Evolutionary conservation across 1,140 invertebrate species (phyloP).

Genomic region (Lordiphosa collinella): DNA sequence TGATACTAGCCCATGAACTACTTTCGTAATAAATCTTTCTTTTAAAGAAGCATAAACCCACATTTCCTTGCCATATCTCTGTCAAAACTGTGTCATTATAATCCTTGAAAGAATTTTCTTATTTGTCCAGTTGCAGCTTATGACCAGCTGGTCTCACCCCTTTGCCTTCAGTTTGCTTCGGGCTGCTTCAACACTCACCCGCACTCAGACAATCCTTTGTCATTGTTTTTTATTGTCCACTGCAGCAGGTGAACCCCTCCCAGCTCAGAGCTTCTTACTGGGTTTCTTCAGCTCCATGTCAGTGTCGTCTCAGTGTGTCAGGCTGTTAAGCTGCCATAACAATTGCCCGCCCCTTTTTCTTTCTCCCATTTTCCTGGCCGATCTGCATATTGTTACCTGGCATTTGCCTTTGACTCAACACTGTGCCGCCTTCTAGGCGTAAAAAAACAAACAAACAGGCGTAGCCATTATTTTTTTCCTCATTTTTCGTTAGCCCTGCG

Average conservation of each 20-base stretch:
- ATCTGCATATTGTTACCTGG: conserved; percentile 32
- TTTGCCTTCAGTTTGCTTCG: neutral
- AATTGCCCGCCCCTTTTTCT: conserved; percentile 14
- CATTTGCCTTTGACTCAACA: conserved; percentile 19
- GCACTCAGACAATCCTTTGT: conserved; percentile 19
- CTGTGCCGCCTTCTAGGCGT: conserved; percentile 24
- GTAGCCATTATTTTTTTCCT: conserved; percentile 55
- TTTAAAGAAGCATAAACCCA: too few relatives aligned
- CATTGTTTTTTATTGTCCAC: conserved; percentile 25
- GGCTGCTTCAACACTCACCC: neutral
- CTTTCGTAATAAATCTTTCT: too few relatives aligned
- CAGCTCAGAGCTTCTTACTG: conserved; percentile 11
- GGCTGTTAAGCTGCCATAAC: conserved; percentile 44
- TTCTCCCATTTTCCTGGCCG: conserved; percentile 10
- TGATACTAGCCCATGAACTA: too few relatives aligned
- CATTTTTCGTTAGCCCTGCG: conserved; percentile 26
- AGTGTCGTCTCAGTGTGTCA: conserved; percentile 43
- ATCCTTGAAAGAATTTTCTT: too few relatives aligned
- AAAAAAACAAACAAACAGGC: conserved; percentile 50
- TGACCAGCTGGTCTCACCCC: conserved; percentile 1
- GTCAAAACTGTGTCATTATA: too few relatives aligned
- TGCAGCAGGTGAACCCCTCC: conserved; percentile 3
- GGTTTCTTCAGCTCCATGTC: conserved; percentile 35
- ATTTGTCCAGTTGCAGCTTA: too few relatives aligned
- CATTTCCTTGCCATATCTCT: too few relatives aligned